These are phyloP conservation scores for Enteromius mattozi DNA, from an alignment of 2,797 vertebrate species.

Conservation along the genomic window DNA sequence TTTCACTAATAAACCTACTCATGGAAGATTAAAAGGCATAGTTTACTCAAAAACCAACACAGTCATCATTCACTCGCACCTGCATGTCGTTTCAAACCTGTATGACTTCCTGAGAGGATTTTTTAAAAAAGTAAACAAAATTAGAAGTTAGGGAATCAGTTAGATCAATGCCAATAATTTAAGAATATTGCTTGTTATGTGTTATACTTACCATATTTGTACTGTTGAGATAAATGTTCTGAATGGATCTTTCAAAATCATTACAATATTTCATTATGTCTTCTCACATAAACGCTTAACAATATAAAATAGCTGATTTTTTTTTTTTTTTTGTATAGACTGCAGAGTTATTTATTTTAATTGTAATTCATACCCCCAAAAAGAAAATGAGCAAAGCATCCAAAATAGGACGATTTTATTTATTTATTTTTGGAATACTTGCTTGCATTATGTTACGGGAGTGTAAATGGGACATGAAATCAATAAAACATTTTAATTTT, in stretches of 20 bases:
- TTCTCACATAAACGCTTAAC: neutral
- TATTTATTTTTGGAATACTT: too few species aligned
- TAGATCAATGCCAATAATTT: neutral
- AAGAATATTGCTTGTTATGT: neutral
- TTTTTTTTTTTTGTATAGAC: neutral
- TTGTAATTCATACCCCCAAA: neutral
- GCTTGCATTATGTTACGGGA: neutral
- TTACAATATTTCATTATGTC: neutral
- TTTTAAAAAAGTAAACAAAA: neutral
- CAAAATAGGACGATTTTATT: neutral
- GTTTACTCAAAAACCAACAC: neutral
- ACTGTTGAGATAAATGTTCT: neutral
- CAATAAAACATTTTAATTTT: neutral
- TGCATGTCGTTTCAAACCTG: neutral
- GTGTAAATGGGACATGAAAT: neutral
- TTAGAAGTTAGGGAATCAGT: neutral
- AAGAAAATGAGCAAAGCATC: neutral
- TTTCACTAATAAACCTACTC: neutral
- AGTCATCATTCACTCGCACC: neutral
- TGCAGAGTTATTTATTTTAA: neutral
- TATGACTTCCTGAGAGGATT: neutral
- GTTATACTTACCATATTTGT: neutral
- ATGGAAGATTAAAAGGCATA: neutral
- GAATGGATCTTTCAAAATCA: neutral
- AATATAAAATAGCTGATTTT: neutral